Evolutionary conservation across 92 coral and sea anemone species (phyloP), one percentile per base, ranked within the genome.

Genomic region (Heliopora coerulea): DNA sequence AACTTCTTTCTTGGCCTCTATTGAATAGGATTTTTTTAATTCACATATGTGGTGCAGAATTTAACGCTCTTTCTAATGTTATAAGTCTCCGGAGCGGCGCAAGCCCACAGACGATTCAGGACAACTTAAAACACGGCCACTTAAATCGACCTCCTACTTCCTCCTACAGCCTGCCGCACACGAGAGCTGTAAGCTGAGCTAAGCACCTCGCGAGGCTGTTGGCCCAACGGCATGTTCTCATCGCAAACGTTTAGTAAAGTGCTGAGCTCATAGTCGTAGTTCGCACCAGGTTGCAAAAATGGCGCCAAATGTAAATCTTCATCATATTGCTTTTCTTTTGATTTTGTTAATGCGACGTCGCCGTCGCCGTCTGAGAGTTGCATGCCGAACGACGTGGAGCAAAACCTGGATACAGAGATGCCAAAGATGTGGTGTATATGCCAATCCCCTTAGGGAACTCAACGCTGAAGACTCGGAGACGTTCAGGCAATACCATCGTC

Each of bases 401-500:
- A 54, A 54, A 46, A 24, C 70, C 23, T 81, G 85, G 85, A 62
- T 72, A 24, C 40, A 30, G 25, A 74, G 69, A 32, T 41, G 76
- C 32, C 42, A 48, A 56, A 20, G 68, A 6, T 68, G 39, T 15
- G 85, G 85, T 21, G 81, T 65, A 8, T 81, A 10, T 81, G 65
- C 56, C 13, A 74, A 62, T 37, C 66, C 63, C 1, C 18, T 81
- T 4, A 56, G 31, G 14, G 81, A 81, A 41, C 14, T 81, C 13
- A 34, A 50, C 7, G 44, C 48, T 1, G 85, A 81, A 41, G 85
- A 81, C 57, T 72, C 60, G 0, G 81, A 74, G 49, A 59, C 32
- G 18, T 68, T 83, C 59, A 54, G 86, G 8, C 78, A 75, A 31
- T 83, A 65, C 35, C 83, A 78, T 49, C 78, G 78, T 23, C 63